Evolutionary conservation across 2,888 invertebrate species (phyloP).

Genomic region (Nomada fabriciana): DNA sequence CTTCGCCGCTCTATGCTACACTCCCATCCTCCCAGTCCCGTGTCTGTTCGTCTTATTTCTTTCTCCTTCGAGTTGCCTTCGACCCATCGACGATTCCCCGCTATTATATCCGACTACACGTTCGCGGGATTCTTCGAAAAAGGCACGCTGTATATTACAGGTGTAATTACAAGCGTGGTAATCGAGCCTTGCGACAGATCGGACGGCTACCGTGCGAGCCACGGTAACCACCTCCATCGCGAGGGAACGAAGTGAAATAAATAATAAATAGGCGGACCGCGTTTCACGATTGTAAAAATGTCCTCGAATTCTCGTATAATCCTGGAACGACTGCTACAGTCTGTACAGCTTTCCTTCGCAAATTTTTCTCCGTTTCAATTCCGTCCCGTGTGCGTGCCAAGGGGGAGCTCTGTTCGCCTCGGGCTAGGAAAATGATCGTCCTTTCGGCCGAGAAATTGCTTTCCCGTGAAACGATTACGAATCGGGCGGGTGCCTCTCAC

Average conservation of each 20-base stretch:
- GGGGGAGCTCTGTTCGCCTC: neutral
- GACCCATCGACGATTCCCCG: constrained; percentile 17
- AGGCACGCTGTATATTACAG: constrained; percentile 48
- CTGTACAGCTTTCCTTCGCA: neutral
- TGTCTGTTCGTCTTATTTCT: neutral
- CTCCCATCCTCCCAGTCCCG: neutral
- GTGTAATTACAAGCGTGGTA: constrained; percentile 62
- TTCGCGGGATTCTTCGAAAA: constrained; percentile 52
- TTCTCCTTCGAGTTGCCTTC: constrained; percentile 2
- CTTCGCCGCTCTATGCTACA: constrained; percentile 8
- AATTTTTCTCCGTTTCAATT: constrained; percentile 38
- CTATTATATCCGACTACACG: constrained; percentile 37
- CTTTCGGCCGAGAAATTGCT: constrained; percentile 27
- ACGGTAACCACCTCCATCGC: neutral
- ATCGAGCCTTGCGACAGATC: constrained; percentile 50
- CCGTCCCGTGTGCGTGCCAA: constrained; percentile 11
- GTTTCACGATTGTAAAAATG: too few relatives aligned
- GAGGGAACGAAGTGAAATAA: neutral
- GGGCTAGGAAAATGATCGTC: constrained; percentile 27
- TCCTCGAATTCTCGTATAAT: constrained; percentile 6
- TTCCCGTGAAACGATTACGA: constrained; percentile 47
- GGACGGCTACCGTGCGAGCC: constrained; percentile 41
- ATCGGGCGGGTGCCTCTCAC: neutral
- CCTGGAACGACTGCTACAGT: neutral
- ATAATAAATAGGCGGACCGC: too few relatives aligned